Evolutionary conservation across 1,140 invertebrate genomes (phyloP).

Genomic region (Drosophila virilis): DNA sequence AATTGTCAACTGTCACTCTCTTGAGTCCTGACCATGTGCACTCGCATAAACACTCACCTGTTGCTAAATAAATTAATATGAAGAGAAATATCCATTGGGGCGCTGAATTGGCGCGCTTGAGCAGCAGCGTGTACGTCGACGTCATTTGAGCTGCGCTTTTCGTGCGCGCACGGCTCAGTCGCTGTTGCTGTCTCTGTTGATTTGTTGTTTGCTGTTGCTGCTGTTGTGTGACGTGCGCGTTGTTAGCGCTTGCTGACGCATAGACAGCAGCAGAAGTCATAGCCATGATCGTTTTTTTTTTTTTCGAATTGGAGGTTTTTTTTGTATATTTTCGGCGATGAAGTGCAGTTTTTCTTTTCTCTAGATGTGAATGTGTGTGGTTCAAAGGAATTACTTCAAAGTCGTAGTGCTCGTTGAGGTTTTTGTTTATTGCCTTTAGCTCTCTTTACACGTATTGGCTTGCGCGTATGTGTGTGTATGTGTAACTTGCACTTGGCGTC

Average conservation of each 20-base stretch:
- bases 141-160: slow-evolving; percentile 79
- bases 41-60: slow-evolving; percentile 58
- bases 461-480: slow-evolving; percentile 10
- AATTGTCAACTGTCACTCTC: slow-evolving; percentile 32
- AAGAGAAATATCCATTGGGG: slow-evolving; percentile 81
- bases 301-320: slow-evolving; percentile 55
- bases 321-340: neutral
- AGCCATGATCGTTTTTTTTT: slow-evolving; percentile 62
- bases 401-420: slow-evolving; percentile 31
- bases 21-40: slow-evolving; percentile 38
- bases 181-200: slow-evolving; percentile 40
- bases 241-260: slow-evolving; percentile 64
- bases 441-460: slow-evolving; percentile 25
- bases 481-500: slow-evolving; percentile 64
- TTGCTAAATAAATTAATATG: slow-evolving; percentile 79
- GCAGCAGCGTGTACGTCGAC: slow-evolving; percentile 58
- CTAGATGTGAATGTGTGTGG: slow-evolving; percentile 31
- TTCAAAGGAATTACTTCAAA: slow-evolving; percentile 17
- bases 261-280: slow-evolving; percentile 51
- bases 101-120: slow-evolving; percentile 76
- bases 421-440: slow-evolving; percentile 55
- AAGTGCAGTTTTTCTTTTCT: slow-evolving; percentile 41
- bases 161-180: slow-evolving; percentile 70
- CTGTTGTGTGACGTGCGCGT: slow-evolving; percentile 49
- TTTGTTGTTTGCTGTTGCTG: slow-evolving; percentile 47